Evolutionary conservation across 1,140 invertebrate genomes (phyloP).

Genomic region (Aleiodes sp.): DNA sequence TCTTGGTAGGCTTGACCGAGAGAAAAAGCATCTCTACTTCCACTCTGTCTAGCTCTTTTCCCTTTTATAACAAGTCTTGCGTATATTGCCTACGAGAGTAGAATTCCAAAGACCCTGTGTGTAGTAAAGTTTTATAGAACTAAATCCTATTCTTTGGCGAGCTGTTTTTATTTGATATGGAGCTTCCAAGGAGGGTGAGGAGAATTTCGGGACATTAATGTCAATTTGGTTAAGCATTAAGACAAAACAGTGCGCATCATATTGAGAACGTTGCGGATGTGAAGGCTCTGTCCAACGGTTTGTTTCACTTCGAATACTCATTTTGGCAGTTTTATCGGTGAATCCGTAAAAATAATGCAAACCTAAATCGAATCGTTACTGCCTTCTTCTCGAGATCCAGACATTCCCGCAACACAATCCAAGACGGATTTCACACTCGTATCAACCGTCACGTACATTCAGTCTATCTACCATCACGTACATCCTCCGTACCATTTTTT

Average conservation of each 20-base stretch:
- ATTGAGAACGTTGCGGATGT: no score
- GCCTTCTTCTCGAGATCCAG: background rate
- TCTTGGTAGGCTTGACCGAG: constrained; percentile 31
- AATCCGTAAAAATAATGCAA: background rate
- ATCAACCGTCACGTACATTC: background rate
- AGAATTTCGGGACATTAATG: background rate
- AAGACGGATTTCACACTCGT: background rate
- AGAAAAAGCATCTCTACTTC: background rate
- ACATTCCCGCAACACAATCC: background rate
- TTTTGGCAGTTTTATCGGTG: background rate
- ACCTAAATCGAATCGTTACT: background rate
- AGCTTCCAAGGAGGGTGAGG: background rate
- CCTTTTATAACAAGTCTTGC: constrained; percentile 26
- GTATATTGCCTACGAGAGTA: constrained; percentile 43
- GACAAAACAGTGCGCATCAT: no score
- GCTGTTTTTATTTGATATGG: constrained; percentile 6
- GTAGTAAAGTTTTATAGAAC: constrained; percentile 36
- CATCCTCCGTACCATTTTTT: background rate
- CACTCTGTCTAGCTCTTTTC: constrained; percentile 5
- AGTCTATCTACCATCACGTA: background rate
- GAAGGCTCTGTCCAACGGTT: background rate
- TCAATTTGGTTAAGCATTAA: background rate
- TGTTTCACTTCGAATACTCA: background rate
- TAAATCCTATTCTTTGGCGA: constrained; percentile 35
- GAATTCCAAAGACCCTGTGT: constrained; percentile 36